Evolutionary conservation across 2,797 vertebrate species (phyloP).

Genomic region (Onychomys torridus): DNA sequence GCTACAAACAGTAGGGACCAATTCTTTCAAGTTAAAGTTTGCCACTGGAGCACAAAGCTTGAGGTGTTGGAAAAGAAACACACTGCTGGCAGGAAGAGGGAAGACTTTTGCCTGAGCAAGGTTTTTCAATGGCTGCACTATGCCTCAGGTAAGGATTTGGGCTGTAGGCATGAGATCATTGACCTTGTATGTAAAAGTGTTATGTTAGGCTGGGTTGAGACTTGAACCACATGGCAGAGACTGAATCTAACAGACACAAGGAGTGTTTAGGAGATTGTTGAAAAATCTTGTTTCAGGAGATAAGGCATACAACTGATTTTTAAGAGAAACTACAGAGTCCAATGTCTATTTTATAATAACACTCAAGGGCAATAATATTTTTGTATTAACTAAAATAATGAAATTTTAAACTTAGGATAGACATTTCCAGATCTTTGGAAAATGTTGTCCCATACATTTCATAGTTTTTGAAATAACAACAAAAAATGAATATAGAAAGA

Average conservation of each 20-base stretch:
- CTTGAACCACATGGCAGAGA: background rate
- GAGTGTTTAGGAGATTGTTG: background rate
- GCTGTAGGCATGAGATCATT: background rate
- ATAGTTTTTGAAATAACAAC: background rate
- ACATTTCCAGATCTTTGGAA: background rate
- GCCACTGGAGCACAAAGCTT: background rate
- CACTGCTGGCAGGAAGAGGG: background rate
- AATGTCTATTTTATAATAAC: background rate
- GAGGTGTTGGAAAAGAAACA: background rate
- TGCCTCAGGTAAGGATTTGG: background rate
- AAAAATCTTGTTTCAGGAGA: background rate
- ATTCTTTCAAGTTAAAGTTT: accelerated
- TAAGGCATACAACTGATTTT: background rate
- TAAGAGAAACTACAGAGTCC: background rate
- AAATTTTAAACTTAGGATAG: background rate
- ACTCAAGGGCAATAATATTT: background rate
- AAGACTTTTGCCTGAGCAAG: background rate
- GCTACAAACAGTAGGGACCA: too few relatives aligned
- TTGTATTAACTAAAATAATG: background rate
- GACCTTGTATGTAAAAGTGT: background rate
- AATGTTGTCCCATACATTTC: background rate
- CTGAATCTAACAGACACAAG: background rate
- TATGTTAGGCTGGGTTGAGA: background rate
- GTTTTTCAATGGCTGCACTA: background rate
- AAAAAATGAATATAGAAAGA: background rate